phyloP scores from a whole-genome alignment of 2,113 vertebrate genomes.

The Mustela lutreola region DNA sequence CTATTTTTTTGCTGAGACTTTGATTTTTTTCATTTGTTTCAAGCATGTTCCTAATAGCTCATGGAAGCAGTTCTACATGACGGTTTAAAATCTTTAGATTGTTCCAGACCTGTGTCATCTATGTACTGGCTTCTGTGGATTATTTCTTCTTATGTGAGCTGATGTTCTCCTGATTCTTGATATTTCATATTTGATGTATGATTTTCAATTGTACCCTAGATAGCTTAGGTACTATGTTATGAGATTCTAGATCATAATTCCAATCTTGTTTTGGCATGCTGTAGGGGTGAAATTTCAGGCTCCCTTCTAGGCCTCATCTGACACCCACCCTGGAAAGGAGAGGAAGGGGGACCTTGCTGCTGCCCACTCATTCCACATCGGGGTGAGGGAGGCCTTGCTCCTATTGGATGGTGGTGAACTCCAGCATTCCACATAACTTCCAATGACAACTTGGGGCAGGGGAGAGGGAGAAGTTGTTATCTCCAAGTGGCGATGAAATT shows the following conservation, averaged over 20 bases:
- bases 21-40: conserved; percentile 20
- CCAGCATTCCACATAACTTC: not conserved
- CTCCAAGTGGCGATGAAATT: not conserved
- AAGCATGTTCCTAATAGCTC: not conserved
- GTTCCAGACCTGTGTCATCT: not conserved
- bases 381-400: not conserved
- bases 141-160: not conserved
- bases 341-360: too few relatives aligned
- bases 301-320: not conserved
- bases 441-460: not conserved
- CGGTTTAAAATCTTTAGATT: not conserved
- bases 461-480: not conserved
- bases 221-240: not conserved
- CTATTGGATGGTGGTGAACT: not conserved
- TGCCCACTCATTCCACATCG: not conserved
- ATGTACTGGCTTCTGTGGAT: not conserved
- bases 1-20: not conserved
- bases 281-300: not conserved
- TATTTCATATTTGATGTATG: not conserved
- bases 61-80: not conserved
- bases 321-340: not conserved
- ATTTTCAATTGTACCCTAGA: not conserved
- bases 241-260: not conserved
- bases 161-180: not conserved
- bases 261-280: not conserved